A percentile compares a stretch with the other conserved stretches of the same genome.
phyloP scores from a whole-genome alignment of 2,113 vertebrate species.

The Phyllostomus discolor region DNA sequence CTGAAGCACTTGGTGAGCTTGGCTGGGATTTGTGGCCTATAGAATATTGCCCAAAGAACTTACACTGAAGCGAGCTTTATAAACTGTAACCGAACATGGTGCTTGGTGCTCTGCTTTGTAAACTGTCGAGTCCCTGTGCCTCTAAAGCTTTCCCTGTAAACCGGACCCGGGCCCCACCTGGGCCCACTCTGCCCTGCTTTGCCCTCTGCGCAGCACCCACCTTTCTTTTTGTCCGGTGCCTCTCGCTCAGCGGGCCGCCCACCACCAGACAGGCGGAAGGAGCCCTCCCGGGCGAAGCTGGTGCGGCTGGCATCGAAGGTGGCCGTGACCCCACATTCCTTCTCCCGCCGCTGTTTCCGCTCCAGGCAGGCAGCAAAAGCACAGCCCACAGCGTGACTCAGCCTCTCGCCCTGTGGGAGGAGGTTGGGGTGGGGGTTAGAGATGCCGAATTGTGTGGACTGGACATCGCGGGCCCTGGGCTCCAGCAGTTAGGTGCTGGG shows the following conservation, averaged over 20 bases:
- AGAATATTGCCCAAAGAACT: too few species aligned
- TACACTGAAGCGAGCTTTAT: not conserved
- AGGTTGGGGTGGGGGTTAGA: not conserved
- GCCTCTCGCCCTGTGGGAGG: conserved; percentile 86
- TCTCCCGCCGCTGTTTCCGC: conserved; percentile 92
- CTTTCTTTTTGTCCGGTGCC: conserved; percentile 84
- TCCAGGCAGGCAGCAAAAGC: conserved; percentile 94
- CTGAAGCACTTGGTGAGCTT: not conserved
- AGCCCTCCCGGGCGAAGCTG: conserved; percentile 93
- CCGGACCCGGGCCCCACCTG: not conserved
- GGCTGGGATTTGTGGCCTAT: not conserved
- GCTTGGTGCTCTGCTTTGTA: not conserved
- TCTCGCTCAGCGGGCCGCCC: conserved; percentile 82
- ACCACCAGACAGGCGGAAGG: conserved; percentile 86
- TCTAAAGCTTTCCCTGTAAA: not conserved
- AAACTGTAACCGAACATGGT: not conserved
- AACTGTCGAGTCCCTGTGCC: not conserved
- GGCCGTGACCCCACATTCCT: conserved; percentile 93
- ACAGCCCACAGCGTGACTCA: conserved; percentile 94
- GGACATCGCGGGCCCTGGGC: not conserved
- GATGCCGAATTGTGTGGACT: rapidly evolving
- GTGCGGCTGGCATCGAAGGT: conserved; percentile 93
- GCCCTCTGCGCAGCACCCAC: not conserved
- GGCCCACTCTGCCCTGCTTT: not conserved
- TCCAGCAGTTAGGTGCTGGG: not conserved